A percentile compares a stretch with the other conserved stretches of the same genome.
phyloP scores from a whole-genome alignment of 2,888 invertebrate genomes.

The Dasysyrphus albostriatus region DNA sequence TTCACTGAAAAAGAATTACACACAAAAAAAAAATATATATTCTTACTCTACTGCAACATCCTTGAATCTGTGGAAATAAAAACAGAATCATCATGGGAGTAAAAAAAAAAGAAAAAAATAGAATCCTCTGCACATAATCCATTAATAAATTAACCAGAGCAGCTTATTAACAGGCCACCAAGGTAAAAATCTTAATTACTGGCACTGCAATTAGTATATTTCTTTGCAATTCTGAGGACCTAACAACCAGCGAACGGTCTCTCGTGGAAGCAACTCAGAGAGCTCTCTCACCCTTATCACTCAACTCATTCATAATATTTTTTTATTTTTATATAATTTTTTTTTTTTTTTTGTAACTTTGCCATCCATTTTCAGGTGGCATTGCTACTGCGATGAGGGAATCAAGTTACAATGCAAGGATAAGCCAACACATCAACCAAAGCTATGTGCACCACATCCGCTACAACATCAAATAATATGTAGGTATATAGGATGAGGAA shows the following conservation, averaged over 20 bases:
- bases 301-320: constrained; percentile 62
- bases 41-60: constrained; percentile 53
- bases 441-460: constrained; percentile 66
- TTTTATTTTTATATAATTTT: constrained; percentile 8
- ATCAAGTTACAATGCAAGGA: constrained; percentile 74
- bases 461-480: constrained; percentile 23
- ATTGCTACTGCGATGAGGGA: constrained; percentile 60
- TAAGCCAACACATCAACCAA: constrained; percentile 68
- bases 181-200: constrained; percentile 76
- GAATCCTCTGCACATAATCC: constrained; percentile 59
- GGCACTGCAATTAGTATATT: constrained; percentile 73
- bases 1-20: constrained; percentile 29
- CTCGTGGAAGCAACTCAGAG: constrained; percentile 37
- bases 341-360: constrained; percentile 6
- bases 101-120: constrained; percentile 5
- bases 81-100: constrained; percentile 23
- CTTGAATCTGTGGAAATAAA: constrained; percentile 50
- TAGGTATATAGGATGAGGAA: not conserved
- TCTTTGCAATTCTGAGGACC: constrained; percentile 64
- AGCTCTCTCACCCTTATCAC: constrained; percentile 57
- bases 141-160: constrained; percentile 76
- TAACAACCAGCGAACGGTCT: constrained; percentile 63
- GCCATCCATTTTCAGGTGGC: constrained; percentile 55
- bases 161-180: constrained; percentile 76
- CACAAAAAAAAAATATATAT: not conserved